phyloP scores from a whole-genome alignment of 2,113 vertebrate genomes.

The Aldabrachelys gigantea region DNA sequence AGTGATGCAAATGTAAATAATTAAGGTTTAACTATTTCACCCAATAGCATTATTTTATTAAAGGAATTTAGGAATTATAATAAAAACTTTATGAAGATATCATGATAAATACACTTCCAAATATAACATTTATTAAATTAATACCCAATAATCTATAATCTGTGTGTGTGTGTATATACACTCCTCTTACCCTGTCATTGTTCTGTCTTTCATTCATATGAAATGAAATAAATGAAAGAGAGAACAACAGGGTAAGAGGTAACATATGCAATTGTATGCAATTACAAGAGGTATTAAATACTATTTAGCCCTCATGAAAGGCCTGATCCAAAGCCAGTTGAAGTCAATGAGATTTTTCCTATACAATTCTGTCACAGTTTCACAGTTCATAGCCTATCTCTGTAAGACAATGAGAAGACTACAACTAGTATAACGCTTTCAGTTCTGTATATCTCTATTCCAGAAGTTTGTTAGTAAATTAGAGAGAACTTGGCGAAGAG shows the following conservation, averaged over 20 bases:
- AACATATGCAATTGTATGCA: neutral
- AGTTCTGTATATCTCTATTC: neutral
- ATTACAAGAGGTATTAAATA: no score
- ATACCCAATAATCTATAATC: neutral
- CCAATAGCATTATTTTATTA: neutral
- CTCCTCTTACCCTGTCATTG: no score
- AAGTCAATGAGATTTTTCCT: neutral
- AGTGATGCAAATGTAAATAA: neutral
- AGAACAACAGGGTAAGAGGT: neutral
- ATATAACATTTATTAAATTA: no score
- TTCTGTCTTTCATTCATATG: no score
- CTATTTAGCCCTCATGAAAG: neutral
- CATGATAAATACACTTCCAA: neutral
- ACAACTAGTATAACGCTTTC: neutral
- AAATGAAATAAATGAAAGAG: neutral
- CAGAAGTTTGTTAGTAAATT: neutral
- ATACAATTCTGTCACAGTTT: neutral
- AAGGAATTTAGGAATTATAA: neutral
- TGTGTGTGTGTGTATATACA: no score
- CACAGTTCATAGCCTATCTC: neutral
- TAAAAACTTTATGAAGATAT: neutral
- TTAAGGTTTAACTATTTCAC: neutral
- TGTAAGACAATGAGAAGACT: neutral
- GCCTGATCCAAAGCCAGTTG: neutral
- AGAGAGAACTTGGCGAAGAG: neutral